These are phyloP conservation scores for Ctenosaura bakeri DNA, from an alignment of 2,797 vertebrate species.

Conservation along the genomic window DNA sequence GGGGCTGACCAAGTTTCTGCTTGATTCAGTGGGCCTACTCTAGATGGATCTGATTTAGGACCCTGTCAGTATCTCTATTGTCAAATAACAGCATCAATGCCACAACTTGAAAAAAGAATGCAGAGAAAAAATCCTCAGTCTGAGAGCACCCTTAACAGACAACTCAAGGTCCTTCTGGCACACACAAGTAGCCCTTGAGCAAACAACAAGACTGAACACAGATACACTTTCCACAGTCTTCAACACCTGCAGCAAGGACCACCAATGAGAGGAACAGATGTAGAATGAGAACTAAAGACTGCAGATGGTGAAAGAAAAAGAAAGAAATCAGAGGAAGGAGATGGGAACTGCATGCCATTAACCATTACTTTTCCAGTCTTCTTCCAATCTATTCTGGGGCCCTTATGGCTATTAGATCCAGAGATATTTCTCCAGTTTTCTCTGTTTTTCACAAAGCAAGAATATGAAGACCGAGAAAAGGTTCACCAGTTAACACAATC, in stretches of 20 bases:
- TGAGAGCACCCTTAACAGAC: neutral
- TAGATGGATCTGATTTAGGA: too few relatives aligned
- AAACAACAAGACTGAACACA: constrained; percentile 45
- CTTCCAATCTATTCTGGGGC: constrained; percentile 79
- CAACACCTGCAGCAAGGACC: constrained; percentile 60
- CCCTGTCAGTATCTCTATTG: neutral
- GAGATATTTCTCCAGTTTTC: constrained; percentile 84
- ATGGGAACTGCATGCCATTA: constrained; percentile 87
- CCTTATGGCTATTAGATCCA: constrained; percentile 79
- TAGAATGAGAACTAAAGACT: constrained; percentile 75
- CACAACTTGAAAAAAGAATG: neutral
- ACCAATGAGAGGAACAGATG: constrained; percentile 71
- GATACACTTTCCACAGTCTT: constrained; percentile 49
- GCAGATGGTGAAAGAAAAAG: constrained; percentile 68
- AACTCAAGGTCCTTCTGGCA: constrained; percentile 65
- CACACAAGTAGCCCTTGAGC: constrained; percentile 21
- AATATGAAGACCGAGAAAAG: constrained; percentile 87
- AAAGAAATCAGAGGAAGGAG: constrained; percentile 71
- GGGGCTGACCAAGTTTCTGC: too few relatives aligned
- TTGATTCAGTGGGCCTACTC: too few relatives aligned
- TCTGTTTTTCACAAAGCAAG: constrained; percentile 78
- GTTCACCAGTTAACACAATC: constrained; percentile 79
- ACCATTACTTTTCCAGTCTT: constrained; percentile 88
- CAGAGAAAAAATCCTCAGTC: neutral
- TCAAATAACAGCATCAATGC: neutral